A percentile compares a stretch with the other conserved stretches of the same genome.
phyloP scores from a whole-genome alignment of 2,888 invertebrate genomes.

The Arge pagana region DNA sequence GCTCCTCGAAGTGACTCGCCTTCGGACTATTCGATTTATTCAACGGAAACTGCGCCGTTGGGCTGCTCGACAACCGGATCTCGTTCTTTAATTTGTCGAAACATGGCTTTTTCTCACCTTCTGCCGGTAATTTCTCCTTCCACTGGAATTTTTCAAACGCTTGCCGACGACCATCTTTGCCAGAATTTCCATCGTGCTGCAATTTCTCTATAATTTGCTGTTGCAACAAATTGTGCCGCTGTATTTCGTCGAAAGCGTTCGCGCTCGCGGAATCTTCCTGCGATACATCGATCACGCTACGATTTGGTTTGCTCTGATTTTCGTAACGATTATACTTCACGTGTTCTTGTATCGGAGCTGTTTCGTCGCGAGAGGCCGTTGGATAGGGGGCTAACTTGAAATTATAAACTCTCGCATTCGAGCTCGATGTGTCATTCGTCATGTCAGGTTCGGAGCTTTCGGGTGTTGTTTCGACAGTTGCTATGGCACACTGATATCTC shows the following conservation, averaged over 20 bases:
- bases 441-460: conserved; percentile 31
- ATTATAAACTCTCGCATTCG: conserved; percentile 10
- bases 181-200: conserved; percentile 28
- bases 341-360: background rate
- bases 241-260: conserved; percentile 42
- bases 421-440: background rate
- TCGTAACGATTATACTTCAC: background rate
- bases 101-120: conserved; percentile 4
- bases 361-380: background rate
- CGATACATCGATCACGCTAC: conserved; percentile 6
- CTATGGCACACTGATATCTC: conserved; percentile 51
- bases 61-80: conserved; percentile 26
- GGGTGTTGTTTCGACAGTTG: conserved; percentile 45
- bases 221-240: conserved; percentile 51
- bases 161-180: conserved; percentile 1
- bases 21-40: background rate
- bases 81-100: conserved; percentile 6
- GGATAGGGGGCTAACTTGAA: conserved; percentile 8
- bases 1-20: conserved; percentile 32
- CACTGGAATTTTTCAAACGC: conserved; percentile 13
- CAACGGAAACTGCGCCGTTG: conserved; percentile 29
- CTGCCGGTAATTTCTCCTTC: conserved; percentile 6
- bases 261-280: too few species aligned
- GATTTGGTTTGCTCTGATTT: background rate
- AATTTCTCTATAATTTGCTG: conserved; percentile 43